Percentiles rank a stretch among this genome's conserved stretches.
phyloP scores from a whole-genome alignment of 30 jellyfish, hydroid and myxozoan genomes.

The Turritopsis dohrnii region DNA sequence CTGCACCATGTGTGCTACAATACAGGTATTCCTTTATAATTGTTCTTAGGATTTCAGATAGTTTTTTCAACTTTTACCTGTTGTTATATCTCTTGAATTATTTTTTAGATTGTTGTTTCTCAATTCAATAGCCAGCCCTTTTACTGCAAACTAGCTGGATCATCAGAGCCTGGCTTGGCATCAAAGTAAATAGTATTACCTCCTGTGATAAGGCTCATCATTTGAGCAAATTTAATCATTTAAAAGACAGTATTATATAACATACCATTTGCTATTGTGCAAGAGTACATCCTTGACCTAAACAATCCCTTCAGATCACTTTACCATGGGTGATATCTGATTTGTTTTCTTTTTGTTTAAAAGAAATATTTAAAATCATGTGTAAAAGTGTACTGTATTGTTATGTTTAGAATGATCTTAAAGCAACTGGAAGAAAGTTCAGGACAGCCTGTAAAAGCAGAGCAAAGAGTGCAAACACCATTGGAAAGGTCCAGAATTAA shows the following conservation, averaged over 20 bases:
- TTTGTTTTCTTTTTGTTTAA: no score
- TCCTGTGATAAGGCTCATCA: background rate
- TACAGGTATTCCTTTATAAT: slow-evolving; percentile 31
- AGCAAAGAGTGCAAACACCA: slow-evolving; percentile 10
- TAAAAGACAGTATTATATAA: no score
- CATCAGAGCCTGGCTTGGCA: slow-evolving; percentile 73
- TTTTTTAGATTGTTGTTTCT: slow-evolving; percentile 56
- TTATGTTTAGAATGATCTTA: background rate
- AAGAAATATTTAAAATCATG: background rate
- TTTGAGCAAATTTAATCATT: no score
- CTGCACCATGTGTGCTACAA: slow-evolving; percentile 38
- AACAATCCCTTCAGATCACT: no score
- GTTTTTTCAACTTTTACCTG: background rate
- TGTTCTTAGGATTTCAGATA: background rate
- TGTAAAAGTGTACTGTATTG: no score
- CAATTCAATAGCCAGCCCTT: slow-evolving; percentile 63
- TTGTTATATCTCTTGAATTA: background rate
- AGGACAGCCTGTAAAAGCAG: background rate
- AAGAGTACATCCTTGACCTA: no score
- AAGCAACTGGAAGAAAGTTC: slow-evolving; percentile 7
- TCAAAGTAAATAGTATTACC: slow-evolving; percentile 39
- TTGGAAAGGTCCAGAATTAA: slow-evolving; percentile 5
- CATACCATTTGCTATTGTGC: no score
- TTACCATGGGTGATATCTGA: background rate
- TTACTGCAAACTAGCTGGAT: slow-evolving; percentile 61